Base-by-base conservation (phyloP, 1,140 invertebrate genomes). In the Drosophila kohkoa region DNA sequence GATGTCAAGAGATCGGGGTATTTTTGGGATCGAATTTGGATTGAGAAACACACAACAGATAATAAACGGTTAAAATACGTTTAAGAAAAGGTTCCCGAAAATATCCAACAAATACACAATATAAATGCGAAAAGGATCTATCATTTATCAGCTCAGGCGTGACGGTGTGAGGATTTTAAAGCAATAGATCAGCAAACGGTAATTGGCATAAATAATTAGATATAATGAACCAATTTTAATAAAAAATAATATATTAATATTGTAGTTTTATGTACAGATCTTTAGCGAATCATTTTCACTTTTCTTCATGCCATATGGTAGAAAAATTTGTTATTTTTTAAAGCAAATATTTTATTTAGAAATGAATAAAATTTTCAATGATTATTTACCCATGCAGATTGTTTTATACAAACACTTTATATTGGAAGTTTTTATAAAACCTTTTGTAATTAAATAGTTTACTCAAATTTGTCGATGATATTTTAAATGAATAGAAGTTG, bases 21-120 rank as follows among this genome's bases (percentile, higher is more conserved):
- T 49, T 64, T 54, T 64, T 54, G 41, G 75, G 25, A 45, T 70
- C 30, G 16, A 32, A 70, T 70, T 69, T 32, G n/a, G n/a, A 64
- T 58, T 45, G 35, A 58, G 13, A 55, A 49, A 62, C 43, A 55
- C 28, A 70, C 48, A 66, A 25, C 35, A 67, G 28, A 58, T 59
- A 64, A 41, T 16, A 48, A 54, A 76, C 13, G 20, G 55, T 68
- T 73, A 54, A 35, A 54, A 52, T 25, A 28, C 7, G 64, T 25
- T 30, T 15, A 20, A 15, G n/a, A 30, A 49, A 20, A 30, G 28
- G 10, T 20, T n/a, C 15, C 30, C 13, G 32, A 49, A 57, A 1
- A 46, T 46, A 73, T 68, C 20, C 38, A 73, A 49, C 35, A 20
- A 20, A 54, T 63, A 15, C 51, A 15, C 13, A 32, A 32, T 35